Evolutionary conservation across 2,888 invertebrate species (phyloP).

Genomic region (Stenotaenia linearis): DNA sequence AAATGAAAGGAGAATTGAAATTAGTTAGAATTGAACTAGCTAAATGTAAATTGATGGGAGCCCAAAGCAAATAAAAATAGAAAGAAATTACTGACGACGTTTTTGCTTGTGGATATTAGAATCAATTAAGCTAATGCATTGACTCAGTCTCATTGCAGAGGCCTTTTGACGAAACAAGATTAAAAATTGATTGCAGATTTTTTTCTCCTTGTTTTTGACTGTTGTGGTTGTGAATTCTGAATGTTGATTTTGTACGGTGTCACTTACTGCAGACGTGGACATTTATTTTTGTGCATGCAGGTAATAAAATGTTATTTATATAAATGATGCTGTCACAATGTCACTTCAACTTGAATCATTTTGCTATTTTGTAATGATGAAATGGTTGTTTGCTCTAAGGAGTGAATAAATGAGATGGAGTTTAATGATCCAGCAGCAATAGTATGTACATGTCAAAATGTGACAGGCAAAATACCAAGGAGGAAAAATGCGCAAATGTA

Average conservation of each 20-base stretch:
- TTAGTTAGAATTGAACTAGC: too few species aligned
- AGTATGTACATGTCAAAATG: neutral
- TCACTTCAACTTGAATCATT: neutral
- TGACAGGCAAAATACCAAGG: too few species aligned
- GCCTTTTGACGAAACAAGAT: too few species aligned
- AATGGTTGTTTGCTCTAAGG: neutral
- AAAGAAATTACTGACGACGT: too few species aligned
- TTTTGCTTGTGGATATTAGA: neutral
- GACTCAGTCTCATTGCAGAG: neutral
- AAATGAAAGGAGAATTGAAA: too few species aligned
- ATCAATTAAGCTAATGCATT: neutral
- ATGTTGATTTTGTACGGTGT: neutral
- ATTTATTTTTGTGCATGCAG: neutral
- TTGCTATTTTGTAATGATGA: neutral
- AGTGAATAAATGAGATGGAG: neutral
- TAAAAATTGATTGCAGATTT: too few species aligned
- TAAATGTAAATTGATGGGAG: too few species aligned
- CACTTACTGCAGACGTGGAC: neutral
- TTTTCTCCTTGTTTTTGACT: too few species aligned
- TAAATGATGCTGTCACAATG: neutral
- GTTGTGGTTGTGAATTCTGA: neutral
- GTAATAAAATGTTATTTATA: neutral
- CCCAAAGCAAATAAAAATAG: too few species aligned
- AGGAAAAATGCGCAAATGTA: too few species aligned
- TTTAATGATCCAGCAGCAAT: neutral